Conservation (phyloP, 2,113 vertebrate species). For the Thunnus maccoyii region DNA sequence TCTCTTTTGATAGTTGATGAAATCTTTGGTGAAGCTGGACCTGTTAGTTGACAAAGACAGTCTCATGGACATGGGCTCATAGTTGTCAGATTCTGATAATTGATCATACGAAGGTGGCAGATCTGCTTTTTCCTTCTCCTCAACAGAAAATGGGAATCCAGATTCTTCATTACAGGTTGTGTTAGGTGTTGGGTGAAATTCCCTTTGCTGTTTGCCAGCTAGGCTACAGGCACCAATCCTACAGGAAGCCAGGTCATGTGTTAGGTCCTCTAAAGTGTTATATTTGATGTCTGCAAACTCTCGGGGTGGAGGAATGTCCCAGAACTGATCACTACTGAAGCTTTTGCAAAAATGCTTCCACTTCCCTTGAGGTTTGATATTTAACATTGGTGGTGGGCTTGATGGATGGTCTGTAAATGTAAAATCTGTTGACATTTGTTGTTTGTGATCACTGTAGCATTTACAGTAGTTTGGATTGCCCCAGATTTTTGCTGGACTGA, state of each 20-base stretch:
- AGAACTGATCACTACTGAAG: slow-evolving; percentile 49
- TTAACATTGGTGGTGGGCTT: slow-evolving; percentile 54
- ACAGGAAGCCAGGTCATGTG: slow-evolving; percentile 67
- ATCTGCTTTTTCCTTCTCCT: slow-evolving; percentile 30
- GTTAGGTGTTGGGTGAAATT: background rate
- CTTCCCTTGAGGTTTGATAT: slow-evolving; percentile 60
- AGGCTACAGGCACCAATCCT: slow-evolving; percentile 49
- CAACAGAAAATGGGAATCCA: background rate
- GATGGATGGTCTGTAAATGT: slow-evolving; percentile 56
- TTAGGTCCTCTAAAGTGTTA: slow-evolving; percentile 66
- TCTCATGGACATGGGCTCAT: slow-evolving; percentile 49
- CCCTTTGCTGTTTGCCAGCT: background rate
- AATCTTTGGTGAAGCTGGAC: slow-evolving; percentile 70
- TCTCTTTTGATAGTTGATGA: slow-evolving; percentile 67
- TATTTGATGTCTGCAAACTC: slow-evolving; percentile 79
- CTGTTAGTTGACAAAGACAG: slow-evolving; percentile 68
- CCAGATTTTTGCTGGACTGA: slow-evolving; percentile 61
- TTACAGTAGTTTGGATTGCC: slow-evolving; percentile 72
- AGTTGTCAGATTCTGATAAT: slow-evolving; percentile 58
- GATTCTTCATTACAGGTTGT: slow-evolving; percentile 18
- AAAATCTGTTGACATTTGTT: slow-evolving; percentile 51
- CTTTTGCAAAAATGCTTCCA: slow-evolving; percentile 36
- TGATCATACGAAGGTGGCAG: slow-evolving; percentile 33
- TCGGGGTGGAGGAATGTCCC: slow-evolving; percentile 77
- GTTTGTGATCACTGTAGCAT: slow-evolving; percentile 50